phyloP scores from a whole-genome alignment of 2,888 invertebrate species.

The Mactromeris polynyma region DNA sequence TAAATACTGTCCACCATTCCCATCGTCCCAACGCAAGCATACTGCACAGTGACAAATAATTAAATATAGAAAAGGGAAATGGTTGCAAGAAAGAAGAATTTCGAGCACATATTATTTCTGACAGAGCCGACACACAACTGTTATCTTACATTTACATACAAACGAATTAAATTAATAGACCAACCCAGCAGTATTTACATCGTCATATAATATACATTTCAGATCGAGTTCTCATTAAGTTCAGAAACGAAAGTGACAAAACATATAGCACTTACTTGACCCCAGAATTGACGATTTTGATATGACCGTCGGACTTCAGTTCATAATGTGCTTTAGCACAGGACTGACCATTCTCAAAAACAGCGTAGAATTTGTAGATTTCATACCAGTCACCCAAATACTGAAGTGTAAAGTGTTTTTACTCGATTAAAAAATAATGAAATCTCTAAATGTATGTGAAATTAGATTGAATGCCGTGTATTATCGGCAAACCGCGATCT shows the following conservation, averaged over 20 bases:
- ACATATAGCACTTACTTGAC: conserved; percentile 51
- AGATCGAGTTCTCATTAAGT: no score
- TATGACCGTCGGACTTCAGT: conserved; percentile 73
- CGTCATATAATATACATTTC: no score
- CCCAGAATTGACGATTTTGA: conserved; percentile 74
- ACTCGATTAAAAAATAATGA: not conserved
- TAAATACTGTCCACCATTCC: not conserved
- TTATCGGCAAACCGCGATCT: no score
- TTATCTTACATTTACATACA: no score
- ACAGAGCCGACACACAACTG: no score
- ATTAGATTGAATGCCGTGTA: no score
- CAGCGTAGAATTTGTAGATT: conserved; percentile 71
- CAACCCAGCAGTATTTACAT: no score
- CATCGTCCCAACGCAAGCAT: not conserved
- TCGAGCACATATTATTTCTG: not conserved
- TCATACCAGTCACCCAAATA: conserved; percentile 78
- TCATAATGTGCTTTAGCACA: conserved; percentile 76
- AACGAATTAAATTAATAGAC: no score
- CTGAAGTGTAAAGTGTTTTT: conserved; percentile 53
- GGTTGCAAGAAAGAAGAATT: not conserved
- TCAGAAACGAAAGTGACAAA: not conserved
- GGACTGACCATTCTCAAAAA: conserved; percentile 70
- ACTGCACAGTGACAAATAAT: not conserved
- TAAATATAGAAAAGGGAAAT: not conserved
- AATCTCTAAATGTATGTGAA: not conserved